Base-by-base conservation (phyloP, 2,797 vertebrate genomes). In the Danio kyathit region DNA sequence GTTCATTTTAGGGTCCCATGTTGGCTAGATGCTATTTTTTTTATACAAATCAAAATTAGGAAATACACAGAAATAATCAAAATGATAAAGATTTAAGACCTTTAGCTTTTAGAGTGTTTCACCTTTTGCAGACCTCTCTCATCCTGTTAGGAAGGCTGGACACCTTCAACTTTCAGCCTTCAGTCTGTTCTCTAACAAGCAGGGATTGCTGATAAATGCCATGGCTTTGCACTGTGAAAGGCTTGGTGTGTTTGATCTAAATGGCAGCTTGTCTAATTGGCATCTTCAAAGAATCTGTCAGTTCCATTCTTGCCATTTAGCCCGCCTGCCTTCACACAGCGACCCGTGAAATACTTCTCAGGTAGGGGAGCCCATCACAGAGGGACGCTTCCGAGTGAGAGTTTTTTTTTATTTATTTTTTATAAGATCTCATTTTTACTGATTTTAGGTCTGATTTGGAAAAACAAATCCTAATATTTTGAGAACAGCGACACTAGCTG, bases 221-320 rank as follows among this genome's bases (percentile, higher is more conserved):
- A 89, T 74, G 84, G 85, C 91, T 76, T 54, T 82, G 64, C 78
- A 51, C 52, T 79, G 71, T 76, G 69, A 69, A 71, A 74, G 46
- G 40, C 89, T 86, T 76, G 80, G 88, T 88, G 88, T 88, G 90
- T 91, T 91, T 94, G 90, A 92, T 92, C 90, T 87, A 93, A 94
- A 94, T 93, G 91, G 92, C 92, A 93, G 84, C 83, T 83, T 72
- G 71, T 88, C 88, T 94, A 94, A 94, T 93, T 92, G 91, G 88
- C 88, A 88, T 89, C 90, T 92, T 94, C 76, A 86, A 83, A 83
- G 74, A 76, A 81, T 80, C 76, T 76, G 67, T 71, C 60, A 43
- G 63, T 65, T 82, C 48, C 52, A n/a, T 51, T 78, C 43, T 66
- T 83, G 79, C 67, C 61, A 69, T 84, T 81, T 78, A 78, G 44